Evolutionary conservation across 2,797 vertebrate genomes (phyloP).

Genomic region (Nyctalus aviator): DNA sequence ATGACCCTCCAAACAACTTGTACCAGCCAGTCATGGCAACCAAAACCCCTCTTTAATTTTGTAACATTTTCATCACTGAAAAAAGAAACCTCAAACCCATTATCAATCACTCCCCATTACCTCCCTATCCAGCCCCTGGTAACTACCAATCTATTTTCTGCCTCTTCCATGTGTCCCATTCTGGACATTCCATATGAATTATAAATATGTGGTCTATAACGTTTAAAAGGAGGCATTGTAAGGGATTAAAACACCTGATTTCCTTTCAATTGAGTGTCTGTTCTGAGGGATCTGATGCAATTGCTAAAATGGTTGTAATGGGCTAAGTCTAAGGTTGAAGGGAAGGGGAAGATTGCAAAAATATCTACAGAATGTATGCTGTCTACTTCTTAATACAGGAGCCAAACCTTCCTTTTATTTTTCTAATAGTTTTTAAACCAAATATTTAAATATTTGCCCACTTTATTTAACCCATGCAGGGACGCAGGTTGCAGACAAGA

Average conservation of each 20-base stretch:
- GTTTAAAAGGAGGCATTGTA: not conserved
- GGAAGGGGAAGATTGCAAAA: conserved; percentile 20
- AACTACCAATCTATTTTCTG: not conserved
- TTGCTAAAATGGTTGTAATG: not conserved
- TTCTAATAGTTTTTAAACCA: conserved; percentile 46
- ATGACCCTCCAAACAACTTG: not conserved
- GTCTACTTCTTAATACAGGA: not conserved
- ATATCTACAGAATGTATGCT: not conserved
- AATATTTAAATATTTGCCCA: not conserved
- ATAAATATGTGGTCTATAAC: not conserved
- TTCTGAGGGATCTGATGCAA: not conserved
- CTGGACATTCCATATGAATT: not conserved
- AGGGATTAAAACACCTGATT: conserved; percentile 18
- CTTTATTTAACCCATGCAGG: not conserved
- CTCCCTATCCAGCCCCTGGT: not conserved
- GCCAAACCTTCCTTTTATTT: not conserved
- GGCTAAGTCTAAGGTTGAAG: conserved; percentile 23
- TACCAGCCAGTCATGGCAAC: not conserved
- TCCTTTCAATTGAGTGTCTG: conserved; percentile 21
- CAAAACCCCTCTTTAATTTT: not conserved
- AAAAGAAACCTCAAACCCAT: not conserved
- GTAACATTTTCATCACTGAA: not conserved
- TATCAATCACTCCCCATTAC: not conserved
- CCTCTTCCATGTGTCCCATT: not conserved
- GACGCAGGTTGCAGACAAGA: not conserved